Evolutionary conservation across 1,140 invertebrate genomes (phyloP).

Genomic region (Drosophila bipectinata): DNA sequence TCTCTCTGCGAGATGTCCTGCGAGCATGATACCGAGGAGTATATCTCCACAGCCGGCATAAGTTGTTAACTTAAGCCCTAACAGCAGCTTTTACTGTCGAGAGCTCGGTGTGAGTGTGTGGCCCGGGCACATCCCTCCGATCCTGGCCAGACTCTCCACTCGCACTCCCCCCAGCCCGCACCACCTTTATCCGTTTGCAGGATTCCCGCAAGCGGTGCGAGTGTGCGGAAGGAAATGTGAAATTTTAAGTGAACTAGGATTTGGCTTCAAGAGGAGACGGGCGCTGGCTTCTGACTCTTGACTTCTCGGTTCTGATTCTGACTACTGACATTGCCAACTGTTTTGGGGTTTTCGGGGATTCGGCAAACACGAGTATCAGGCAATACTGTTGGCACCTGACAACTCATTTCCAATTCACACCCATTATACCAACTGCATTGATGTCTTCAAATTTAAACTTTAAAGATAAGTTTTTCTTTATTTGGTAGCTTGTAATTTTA

Average conservation of each 20-base stretch:
- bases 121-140: slow-evolving; percentile 3
- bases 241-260: slow-evolving; percentile 51
- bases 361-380: slow-evolving; percentile 5
- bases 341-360: slow-evolving; percentile 17
- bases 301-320: neutral
- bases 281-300: slow-evolving; percentile 20
- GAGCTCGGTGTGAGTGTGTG: slow-evolving; percentile 29
- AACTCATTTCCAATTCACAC: neutral
- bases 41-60: slow-evolving; percentile 57
- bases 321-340: slow-evolving; percentile 15
- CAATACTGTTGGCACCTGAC: slow-evolving; percentile 3
- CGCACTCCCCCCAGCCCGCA: neutral
- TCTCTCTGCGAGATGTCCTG: slow-evolving; percentile 43
- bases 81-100: slow-evolving; percentile 46
- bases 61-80: slow-evolving; percentile 79
- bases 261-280: slow-evolving; percentile 24
- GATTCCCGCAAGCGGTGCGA: slow-evolving; percentile 35
- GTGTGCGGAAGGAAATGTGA: slow-evolving; percentile 52
- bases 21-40: slow-evolving; percentile 5
- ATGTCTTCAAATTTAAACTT: neutral
- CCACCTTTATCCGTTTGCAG: slow-evolving; percentile 13
- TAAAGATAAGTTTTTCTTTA: too few relatives aligned
- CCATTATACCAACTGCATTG: neutral
- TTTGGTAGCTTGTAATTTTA: too few relatives aligned
- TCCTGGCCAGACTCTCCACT: neutral